A percentile compares a stretch with the other conserved stretches of the same genome.
Evolutionary conservation across 1,140 invertebrate genomes (phyloP).

Genomic region (Calosoma granatense): DNA sequence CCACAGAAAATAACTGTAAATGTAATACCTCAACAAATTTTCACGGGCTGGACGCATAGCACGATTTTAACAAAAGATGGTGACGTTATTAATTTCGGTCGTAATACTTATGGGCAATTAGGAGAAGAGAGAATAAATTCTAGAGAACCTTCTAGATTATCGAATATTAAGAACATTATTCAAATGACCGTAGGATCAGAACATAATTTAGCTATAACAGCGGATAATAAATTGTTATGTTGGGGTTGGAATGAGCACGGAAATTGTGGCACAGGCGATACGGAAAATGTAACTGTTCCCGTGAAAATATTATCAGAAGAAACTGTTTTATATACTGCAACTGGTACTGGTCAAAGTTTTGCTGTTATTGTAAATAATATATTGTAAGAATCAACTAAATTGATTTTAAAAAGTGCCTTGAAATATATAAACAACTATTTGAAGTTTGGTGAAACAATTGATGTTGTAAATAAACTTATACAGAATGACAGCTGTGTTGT

Average conservation of each 20-base stretch:
- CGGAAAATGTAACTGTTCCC: conserved; percentile 42
- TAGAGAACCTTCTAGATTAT: conserved; percentile 16
- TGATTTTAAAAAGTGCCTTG: too few relatives aligned
- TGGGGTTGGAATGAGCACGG: conserved; percentile 92
- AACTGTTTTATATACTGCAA: conserved; percentile 34
- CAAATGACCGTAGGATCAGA: conserved; percentile 64
- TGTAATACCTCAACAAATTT: conserved; percentile 36
- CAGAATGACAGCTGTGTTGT: background rate
- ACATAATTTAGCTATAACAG: conserved; percentile 57
- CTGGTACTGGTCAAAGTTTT: conserved; percentile 46
- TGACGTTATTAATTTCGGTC: conserved; percentile 59
- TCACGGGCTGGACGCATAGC: conserved; percentile 66
- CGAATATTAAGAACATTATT: conserved; percentile 35
- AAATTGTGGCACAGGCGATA: conserved; percentile 65
- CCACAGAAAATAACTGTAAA: conserved; percentile 37
- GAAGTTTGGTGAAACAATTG: background rate
- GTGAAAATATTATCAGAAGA: conserved; percentile 30
- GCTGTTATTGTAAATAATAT: conserved; percentile 34
- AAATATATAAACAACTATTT: background rate
- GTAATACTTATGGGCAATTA: conserved; percentile 71
- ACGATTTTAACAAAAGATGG: conserved; percentile 47
- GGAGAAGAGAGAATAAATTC: conserved; percentile 30
- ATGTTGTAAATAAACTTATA: background rate
- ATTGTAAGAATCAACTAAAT: too few relatives aligned
- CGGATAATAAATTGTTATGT: conserved; percentile 49